Evolutionary conservation across 2,797 vertebrate species (phyloP).

Genomic region (Odontamblyopus lacepedii): DNA sequence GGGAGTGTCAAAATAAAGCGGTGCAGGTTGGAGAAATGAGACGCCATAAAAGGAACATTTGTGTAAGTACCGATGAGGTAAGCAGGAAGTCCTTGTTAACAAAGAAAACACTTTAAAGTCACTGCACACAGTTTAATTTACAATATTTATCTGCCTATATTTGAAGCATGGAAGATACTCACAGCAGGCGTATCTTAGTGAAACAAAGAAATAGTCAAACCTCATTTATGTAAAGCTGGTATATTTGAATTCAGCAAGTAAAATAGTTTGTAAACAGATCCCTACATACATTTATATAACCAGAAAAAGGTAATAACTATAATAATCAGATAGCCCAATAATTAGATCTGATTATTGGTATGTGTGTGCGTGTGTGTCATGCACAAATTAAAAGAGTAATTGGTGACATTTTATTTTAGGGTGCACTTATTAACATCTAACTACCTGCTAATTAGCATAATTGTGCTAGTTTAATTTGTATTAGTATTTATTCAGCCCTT

Average conservation of each 20-base stretch:
- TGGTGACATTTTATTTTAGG: too few relatives aligned
- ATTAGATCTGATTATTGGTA: too few relatives aligned
- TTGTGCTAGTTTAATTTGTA: too few relatives aligned
- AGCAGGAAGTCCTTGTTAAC: not conserved
- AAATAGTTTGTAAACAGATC: too few relatives aligned
- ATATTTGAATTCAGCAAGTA: not conserved
- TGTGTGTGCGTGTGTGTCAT: too few relatives aligned
- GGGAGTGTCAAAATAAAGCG: conserved; percentile 6
- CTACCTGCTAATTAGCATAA: too few relatives aligned
- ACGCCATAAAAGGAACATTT: not conserved
- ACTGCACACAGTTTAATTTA: not conserved
- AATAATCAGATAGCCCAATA: too few relatives aligned
- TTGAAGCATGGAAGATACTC: not conserved
- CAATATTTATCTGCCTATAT: not conserved
- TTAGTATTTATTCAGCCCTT: too few relatives aligned
- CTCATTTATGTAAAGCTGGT: not conserved
- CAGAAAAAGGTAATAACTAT: too few relatives aligned
- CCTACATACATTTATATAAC: too few relatives aligned
- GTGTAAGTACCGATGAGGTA: not conserved
- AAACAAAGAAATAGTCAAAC: not conserved
- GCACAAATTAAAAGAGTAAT: too few relatives aligned
- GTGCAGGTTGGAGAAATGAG: not conserved
- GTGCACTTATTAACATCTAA: too few relatives aligned
- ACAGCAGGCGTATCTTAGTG: not conserved
- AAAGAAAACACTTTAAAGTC: not conserved